phyloP scores from a whole-genome alignment of 2,113 vertebrate species.

The Heterotis niloticus region DNA sequence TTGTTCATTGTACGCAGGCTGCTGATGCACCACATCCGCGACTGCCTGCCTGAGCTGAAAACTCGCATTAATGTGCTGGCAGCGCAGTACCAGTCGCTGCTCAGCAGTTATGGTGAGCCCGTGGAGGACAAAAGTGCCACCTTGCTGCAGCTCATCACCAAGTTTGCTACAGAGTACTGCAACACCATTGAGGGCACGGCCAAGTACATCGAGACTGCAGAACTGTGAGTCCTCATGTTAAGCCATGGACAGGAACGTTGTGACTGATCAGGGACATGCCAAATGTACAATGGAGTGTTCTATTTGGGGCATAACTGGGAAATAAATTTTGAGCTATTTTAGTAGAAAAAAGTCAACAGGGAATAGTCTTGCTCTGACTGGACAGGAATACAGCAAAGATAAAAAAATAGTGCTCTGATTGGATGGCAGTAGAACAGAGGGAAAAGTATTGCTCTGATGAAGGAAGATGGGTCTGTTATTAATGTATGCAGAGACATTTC shows the following conservation, averaged over 20 bases:
- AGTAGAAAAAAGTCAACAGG: too few species aligned
- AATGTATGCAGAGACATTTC: too few species aligned
- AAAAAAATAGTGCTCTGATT: background rate
- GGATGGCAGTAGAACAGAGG: background rate
- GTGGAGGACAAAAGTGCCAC: slow-evolving; percentile 93
- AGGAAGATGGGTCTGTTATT: too few species aligned
- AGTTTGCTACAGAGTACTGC: slow-evolving; percentile 97
- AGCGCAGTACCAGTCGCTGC: slow-evolving; percentile 93
- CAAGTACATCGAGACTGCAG: slow-evolving; percentile 96
- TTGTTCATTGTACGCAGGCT: slow-evolving; percentile 59
- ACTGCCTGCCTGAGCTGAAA: slow-evolving; percentile 95
- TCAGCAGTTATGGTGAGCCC: slow-evolving; percentile 91
- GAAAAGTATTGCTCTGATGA: too few species aligned
- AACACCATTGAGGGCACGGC: slow-evolving; percentile 98
- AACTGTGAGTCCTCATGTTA: slow-evolving; percentile 75
- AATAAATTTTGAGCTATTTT: too few species aligned
- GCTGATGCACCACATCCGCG: slow-evolving; percentile 97
- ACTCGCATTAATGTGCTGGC: slow-evolving; percentile 94
- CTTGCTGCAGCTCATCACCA: slow-evolving; percentile 95
- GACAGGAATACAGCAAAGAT: background rate
- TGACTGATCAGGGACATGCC: too few species aligned
- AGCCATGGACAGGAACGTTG: too few species aligned
- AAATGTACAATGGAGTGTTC: too few species aligned
- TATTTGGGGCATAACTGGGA: too few species aligned
- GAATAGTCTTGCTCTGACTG: background rate